Evolutionary conservation across 2,888 invertebrate genomes (phyloP).

Genomic region (Oscheius onirici): DNA sequence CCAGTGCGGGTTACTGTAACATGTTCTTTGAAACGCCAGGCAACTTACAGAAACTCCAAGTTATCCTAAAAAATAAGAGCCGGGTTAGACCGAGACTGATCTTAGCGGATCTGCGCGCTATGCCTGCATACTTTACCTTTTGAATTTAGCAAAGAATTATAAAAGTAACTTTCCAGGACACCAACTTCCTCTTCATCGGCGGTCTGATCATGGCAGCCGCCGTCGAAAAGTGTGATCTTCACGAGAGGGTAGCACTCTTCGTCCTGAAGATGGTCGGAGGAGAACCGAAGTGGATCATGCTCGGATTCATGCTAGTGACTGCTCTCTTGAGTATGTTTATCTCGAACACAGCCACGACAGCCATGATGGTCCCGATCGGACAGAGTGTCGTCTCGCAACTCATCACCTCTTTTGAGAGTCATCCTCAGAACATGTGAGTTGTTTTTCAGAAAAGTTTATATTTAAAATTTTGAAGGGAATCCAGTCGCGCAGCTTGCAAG

Average conservation of each 20-base stretch:
- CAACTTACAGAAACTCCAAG: too few species aligned
- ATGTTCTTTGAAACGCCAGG: too few species aligned
- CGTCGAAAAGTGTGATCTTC: slow-evolving; percentile 70
- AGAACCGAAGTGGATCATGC: slow-evolving; percentile 69
- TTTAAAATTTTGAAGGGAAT: slow-evolving; percentile 31
- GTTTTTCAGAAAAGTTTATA: neutral
- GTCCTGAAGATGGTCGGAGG: slow-evolving; percentile 62
- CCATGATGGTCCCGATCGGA: slow-evolving; percentile 80
- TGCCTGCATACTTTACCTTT: too few species aligned
- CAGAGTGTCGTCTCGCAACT: slow-evolving; percentile 62
- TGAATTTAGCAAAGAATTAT: too few species aligned
- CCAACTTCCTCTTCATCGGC: slow-evolving; percentile 71
- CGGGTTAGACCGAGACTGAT: too few species aligned
- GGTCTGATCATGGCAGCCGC: slow-evolving; percentile 71
- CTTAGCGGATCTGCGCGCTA: too few species aligned
- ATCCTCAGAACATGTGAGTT: slow-evolving; percentile 50
- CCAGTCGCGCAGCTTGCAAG: slow-evolving; percentile 44
- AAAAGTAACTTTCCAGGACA: slow-evolving; percentile 59
- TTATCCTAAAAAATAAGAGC: too few species aligned
- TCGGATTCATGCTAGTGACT: slow-evolving; percentile 69
- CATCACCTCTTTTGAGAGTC: slow-evolving; percentile 52
- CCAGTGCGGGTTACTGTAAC: too few species aligned
- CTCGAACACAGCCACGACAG: slow-evolving; percentile 74
- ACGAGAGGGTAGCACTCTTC: slow-evolving; percentile 61
- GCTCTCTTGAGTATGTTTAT: slow-evolving; percentile 67